Percentiles rank a stretch among this genome's conserved stretches.
phyloP scores from a whole-genome alignment of 2,888 invertebrate genomes.

The Agrenia bidenticulata region DNA sequence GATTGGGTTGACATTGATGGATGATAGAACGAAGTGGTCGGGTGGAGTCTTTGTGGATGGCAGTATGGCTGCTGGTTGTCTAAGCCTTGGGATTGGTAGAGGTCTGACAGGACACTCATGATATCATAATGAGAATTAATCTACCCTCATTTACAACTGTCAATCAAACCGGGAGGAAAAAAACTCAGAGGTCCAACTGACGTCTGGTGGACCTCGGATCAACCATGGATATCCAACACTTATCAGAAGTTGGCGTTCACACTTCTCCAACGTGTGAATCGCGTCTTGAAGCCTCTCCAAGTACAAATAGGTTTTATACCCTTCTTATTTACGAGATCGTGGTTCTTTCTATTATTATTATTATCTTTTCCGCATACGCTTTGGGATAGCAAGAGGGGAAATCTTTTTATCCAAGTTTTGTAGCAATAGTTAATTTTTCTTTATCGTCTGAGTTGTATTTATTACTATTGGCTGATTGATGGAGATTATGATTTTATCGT shows the following conservation, averaged over 20 bases:
- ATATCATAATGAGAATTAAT: slow-evolving; percentile 52
- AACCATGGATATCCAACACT: slow-evolving; percentile 41
- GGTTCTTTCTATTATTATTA: too few relatives aligned
- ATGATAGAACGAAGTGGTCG: slow-evolving; percentile 40
- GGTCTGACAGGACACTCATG: slow-evolving; percentile 32
- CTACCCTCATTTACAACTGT: slow-evolving; percentile 51
- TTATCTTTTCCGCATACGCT: too few relatives aligned
- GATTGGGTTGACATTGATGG: slow-evolving; percentile 51
- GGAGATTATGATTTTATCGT: too few relatives aligned
- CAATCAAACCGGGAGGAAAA: slow-evolving; percentile 44
- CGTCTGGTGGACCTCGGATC: slow-evolving; percentile 50
- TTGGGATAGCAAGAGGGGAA: too few relatives aligned
- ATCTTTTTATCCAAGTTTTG: too few relatives aligned
- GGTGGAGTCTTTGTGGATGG: slow-evolving; percentile 14
- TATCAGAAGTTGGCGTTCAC: slow-evolving; percentile 53
- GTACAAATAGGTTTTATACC: too few relatives aligned
- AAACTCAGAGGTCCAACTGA: slow-evolving; percentile 37
- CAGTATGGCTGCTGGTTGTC: slow-evolving; percentile 52
- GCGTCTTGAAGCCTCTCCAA: background rate
- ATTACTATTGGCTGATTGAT: too few relatives aligned
- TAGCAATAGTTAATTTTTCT: too few relatives aligned
- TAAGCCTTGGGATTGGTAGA: slow-evolving; percentile 51
- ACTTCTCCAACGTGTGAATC: background rate
- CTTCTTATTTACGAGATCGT: too few relatives aligned
- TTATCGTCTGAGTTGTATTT: too few relatives aligned